A percentile compares a stretch with the other conserved stretches of the same genome.
phyloP scores from a whole-genome alignment of 2,888 invertebrate genomes.

The Diarsia rubi region DNA sequence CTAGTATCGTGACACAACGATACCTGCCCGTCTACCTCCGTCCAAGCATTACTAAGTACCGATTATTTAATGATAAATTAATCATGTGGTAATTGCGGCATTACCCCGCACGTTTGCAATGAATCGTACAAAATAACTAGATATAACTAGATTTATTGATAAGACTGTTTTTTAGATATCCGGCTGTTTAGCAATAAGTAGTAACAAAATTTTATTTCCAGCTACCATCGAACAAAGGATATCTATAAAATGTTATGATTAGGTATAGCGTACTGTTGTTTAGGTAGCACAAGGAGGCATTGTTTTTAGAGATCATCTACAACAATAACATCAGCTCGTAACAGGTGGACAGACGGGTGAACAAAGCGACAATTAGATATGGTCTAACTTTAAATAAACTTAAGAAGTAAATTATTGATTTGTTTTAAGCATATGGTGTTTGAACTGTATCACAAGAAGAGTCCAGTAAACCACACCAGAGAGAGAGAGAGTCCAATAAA shows the following conservation, averaged over 20 bases:
- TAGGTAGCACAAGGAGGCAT: no score
- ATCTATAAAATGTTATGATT: conserved; percentile 4
- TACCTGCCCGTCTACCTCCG: conserved; percentile 20
- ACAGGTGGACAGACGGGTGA: not conserved
- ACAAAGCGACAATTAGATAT: not conserved
- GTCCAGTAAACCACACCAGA: not conserved
- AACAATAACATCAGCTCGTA: not conserved
- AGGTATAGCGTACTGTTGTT: not conserved
- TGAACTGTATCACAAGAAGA: not conserved
- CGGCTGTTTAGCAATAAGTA: not conserved
- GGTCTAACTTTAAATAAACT: not conserved
- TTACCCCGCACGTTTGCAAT: conserved; percentile 18
- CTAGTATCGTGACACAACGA: conserved; percentile 31
- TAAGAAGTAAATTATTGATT: not conserved
- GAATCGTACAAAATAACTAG: conserved; percentile 28
- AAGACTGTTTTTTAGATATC: conserved; percentile 10
- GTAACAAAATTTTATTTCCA: not conserved
- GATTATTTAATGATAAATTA: conserved; percentile 37
- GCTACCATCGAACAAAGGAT: not conserved
- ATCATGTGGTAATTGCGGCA: conserved; percentile 29
- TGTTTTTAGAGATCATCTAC: conserved; percentile 1
- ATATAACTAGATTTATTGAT: conserved; percentile 39
- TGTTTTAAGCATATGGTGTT: not conserved
- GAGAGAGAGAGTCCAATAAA: no score
- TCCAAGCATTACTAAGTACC: conserved; percentile 18